Base-by-base conservation (phyloP, 2,888 invertebrate species). In the Boloria selene region DNA sequence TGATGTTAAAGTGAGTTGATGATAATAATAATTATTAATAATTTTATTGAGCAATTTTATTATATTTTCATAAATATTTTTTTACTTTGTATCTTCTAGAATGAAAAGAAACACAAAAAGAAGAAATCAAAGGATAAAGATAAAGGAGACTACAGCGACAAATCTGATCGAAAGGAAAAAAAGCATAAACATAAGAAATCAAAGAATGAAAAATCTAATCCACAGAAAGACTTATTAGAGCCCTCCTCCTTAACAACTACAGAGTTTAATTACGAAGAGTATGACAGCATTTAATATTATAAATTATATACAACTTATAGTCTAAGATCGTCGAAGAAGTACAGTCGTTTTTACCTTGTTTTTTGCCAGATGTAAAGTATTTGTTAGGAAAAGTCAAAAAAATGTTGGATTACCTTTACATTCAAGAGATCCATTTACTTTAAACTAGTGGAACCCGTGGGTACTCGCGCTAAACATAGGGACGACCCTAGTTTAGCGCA, bases 151-250 rank as follows among this genome's bases (percentile, higher is more conserved):
- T 79, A 86, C 82, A 81, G 87, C 72, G 93, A 93, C 2, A 93
- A 90, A 75, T 88, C 92, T 5, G 88, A 90, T 17, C 81, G 92
- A 5, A 93, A 93, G 71, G 94, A 94, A 38, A 94, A 93, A 72
- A 93, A 93, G 73, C 90, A 93, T 54, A 94, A 93, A 75, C 92
- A 94, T 56, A 94, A 93, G 78, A 93, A 85, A 77, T 79, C 85
- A 4, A 89, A 87, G 72, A 82, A 82, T 65, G 90, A 90, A 22
- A 87, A 85, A 67, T 77, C 72, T 71, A 92, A 74, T 80, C 93
- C 84, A 78, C 94, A 83, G 82, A 93, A 73, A 77, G 89, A 83
- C 67, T 81, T 82, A 80, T 92, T 82, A 89, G 94, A 77, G 4
- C 82, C 85, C 0, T 75, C 82, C 0, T 72, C 78, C 0, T 64